phyloP scores from a whole-genome alignment of 2,888 invertebrate species.

The Cephonodes hylas region DNA sequence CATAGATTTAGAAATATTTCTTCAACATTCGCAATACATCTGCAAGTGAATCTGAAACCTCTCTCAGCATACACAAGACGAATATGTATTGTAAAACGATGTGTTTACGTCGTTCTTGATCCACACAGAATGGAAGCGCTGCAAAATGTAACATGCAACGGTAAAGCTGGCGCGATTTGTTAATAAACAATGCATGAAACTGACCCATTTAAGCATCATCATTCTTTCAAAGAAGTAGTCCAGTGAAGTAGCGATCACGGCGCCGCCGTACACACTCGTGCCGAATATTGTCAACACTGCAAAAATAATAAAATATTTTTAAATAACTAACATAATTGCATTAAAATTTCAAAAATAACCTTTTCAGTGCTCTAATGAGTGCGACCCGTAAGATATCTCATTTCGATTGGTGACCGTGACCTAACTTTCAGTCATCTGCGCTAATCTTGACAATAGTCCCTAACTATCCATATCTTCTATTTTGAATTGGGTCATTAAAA shows the following conservation, averaged over 20 bases:
- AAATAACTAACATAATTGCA: not conserved
- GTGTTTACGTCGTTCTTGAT: not conserved
- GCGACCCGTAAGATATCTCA: no score
- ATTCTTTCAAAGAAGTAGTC: slow-evolving; percentile 89
- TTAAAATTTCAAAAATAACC: no score
- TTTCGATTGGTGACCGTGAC: no score
- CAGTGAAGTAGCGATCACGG: slow-evolving; percentile 84
- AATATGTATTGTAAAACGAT: not conserved
- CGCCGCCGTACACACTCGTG: slow-evolving; percentile 88
- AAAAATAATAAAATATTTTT: slow-evolving; percentile 16
- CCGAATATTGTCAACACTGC: slow-evolving; percentile 86
- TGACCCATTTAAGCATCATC: slow-evolving; percentile 85
- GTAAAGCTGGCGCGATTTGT: not conserved
- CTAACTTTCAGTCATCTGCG: no score
- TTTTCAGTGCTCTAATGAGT: no score
- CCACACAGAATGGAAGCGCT: not conserved
- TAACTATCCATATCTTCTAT: no score
- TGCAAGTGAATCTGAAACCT: not conserved
- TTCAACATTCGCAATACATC: not conserved
- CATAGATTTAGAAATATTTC: no score
- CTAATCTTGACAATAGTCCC: no score
- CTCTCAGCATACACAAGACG: not conserved
- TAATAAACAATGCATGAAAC: slow-evolving; percentile 23
- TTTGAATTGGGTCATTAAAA: no score
- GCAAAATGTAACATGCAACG: not conserved